A percentile compares a stretch with the other conserved stretches of the same genome.
phyloP scores from a whole-genome alignment of 2,797 vertebrate species.

The Danionella dracula region DNA sequence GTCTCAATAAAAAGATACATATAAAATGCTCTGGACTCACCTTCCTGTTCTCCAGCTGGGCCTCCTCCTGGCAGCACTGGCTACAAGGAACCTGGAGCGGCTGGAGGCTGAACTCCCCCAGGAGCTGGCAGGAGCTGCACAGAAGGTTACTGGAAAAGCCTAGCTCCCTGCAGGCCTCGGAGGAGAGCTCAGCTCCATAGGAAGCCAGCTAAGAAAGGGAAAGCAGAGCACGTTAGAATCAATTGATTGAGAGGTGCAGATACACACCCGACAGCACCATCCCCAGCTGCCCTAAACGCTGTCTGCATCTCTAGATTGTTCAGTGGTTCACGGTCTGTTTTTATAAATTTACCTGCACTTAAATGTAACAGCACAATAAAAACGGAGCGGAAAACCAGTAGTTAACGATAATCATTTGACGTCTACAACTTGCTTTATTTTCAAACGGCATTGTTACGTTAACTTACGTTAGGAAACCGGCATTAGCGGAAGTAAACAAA shows the following conservation, averaged over 20 bases:
- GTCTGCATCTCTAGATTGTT: background rate
- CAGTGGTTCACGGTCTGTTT: too few species aligned
- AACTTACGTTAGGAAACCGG: too few species aligned
- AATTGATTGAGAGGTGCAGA: background rate
- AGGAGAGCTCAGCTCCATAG: slow-evolving; percentile 81
- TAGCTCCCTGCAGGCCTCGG: slow-evolving; percentile 89
- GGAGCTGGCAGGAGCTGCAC: slow-evolving; percentile 92
- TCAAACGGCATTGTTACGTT: too few species aligned
- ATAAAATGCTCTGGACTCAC: slow-evolving; percentile 54
- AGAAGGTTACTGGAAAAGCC: slow-evolving; percentile 98
- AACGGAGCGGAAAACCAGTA: too few species aligned
- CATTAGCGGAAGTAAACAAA: too few species aligned
- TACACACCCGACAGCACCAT: background rate
- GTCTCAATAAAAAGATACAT: too few species aligned
- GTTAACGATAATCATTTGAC: too few species aligned
- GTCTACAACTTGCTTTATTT: too few species aligned
- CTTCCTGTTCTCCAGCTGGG: slow-evolving; percentile 87
- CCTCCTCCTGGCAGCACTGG: slow-evolving; percentile 95
- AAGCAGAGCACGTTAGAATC: background rate
- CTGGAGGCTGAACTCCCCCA: slow-evolving; percentile 85
- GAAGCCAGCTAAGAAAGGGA: slow-evolving; percentile 68
- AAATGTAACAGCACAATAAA: too few species aligned
- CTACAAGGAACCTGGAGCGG: slow-evolving; percentile 81
- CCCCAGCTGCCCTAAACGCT: background rate
- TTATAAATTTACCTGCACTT: too few species aligned